These are phyloP conservation scores for Falco berigora DNA, from an alignment of 2,797 vertebrate genomes.

Conservation along the genomic window DNA sequence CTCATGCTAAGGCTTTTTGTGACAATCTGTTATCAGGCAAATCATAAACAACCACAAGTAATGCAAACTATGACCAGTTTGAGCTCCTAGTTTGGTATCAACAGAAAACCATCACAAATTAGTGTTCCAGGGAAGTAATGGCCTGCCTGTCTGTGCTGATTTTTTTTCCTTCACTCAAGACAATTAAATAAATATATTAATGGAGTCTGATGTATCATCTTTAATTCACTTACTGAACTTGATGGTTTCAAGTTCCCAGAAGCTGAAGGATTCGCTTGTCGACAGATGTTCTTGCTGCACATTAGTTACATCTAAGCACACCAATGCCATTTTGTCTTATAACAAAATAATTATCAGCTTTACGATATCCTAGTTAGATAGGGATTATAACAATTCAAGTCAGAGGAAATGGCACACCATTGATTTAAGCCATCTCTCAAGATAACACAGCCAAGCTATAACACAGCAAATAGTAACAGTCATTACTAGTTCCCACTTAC, in stretches of 20 bases:
- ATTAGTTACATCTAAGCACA: background rate
- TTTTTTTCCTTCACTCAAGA: background rate
- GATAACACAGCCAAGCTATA: background rate
- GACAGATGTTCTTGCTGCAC: background rate
- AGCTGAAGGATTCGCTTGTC: background rate
- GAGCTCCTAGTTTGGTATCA: background rate
- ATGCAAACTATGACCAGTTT: background rate
- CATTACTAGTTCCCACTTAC: accelerated
- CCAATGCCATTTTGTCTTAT: background rate
- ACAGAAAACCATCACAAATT: background rate
- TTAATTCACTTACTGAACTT: background rate
- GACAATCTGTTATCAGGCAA: background rate
- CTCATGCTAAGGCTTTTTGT: background rate
- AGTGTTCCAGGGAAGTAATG: background rate
- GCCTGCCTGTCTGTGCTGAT: background rate
- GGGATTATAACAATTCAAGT: background rate
- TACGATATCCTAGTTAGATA: background rate
- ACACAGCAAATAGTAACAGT: background rate
- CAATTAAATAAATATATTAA: background rate
- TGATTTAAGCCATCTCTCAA: background rate
- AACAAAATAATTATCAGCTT: background rate
- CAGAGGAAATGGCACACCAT: background rate
- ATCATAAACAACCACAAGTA: background rate
- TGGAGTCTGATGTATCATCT: background rate
- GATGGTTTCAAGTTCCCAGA: background rate